These are phyloP conservation scores for Petrocephalus sullivani DNA, from an alignment of 2,797 vertebrate species.

Conservation along the genomic window DNA sequence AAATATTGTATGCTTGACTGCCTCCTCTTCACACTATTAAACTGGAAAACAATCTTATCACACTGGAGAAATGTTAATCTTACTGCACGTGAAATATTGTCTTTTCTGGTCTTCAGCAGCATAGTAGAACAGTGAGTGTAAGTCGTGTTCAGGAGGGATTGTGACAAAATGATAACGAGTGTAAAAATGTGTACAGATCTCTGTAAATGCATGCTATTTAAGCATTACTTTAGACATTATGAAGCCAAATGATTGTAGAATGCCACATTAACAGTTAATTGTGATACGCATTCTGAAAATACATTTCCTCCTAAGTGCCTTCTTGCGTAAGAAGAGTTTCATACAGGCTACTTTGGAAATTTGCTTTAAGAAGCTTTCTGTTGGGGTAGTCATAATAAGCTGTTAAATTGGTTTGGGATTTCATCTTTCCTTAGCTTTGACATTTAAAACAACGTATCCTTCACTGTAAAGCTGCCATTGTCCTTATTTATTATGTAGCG, in stretches of 20 bases:
- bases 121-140: conserved; percentile 2
- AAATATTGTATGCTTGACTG: not conserved
- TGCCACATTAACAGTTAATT: conserved; percentile 18
- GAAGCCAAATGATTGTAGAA: conserved; percentile 33
- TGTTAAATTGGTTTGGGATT: conserved; percentile 42
- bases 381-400: conserved; percentile 39
- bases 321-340: conserved; percentile 44
- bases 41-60: conserved; percentile 27
- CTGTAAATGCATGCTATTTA: conserved; percentile 24
- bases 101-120: not conserved
- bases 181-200: conserved; percentile 19
- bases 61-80: conserved; percentile 22
- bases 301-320: conserved; percentile 64
- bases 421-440: conserved; percentile 49
- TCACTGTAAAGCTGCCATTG: conserved; percentile 61
- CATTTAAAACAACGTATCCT: conserved; percentile 33
- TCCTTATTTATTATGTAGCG: conserved; percentile 54
- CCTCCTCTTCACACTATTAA: not conserved
- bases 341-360: conserved; percentile 25
- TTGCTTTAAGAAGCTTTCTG: conserved; percentile 20
- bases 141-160: conserved; percentile 13
- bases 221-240: conserved; percentile 2
- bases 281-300: conserved; percentile 29
- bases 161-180: conserved; percentile 1
- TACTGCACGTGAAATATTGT: conserved; percentile 2